phyloP scores from a whole-genome alignment of 2,113 vertebrate genomes.

The Cololabis saira region DNA sequence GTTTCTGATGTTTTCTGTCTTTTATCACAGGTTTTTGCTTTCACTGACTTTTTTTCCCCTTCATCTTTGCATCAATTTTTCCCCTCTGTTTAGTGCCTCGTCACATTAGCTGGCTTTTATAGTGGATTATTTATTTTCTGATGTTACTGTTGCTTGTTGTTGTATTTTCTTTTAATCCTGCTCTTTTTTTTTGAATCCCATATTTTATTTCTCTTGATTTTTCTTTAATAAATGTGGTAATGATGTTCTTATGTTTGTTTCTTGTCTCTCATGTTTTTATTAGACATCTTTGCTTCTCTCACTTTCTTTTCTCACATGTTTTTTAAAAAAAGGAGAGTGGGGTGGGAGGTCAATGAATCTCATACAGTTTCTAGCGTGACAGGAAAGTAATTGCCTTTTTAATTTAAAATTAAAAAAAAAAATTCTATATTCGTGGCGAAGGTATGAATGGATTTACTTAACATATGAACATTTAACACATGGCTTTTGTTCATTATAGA shows the following conservation, averaged over 20 bases:
- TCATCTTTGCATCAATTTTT: not conserved
- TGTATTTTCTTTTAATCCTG: too few relatives aligned
- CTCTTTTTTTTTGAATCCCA: too few relatives aligned
- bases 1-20: slow-evolving; percentile 23
- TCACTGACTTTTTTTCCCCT: not conserved
- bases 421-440: too few relatives aligned
- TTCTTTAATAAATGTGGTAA: not conserved
- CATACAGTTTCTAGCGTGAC: not conserved
- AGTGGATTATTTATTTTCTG: not conserved
- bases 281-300: not conserved
- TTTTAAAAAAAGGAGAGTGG: slow-evolving; percentile 3
- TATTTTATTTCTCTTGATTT: too few relatives aligned
- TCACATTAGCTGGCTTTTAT: not conserved
- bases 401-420: too few relatives aligned
- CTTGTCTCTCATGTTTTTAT: too few relatives aligned
- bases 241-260: too few relatives aligned
- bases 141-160: too few relatives aligned
- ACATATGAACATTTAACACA: not conserved
- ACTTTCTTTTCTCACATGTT: slow-evolving; percentile 3
- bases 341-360: too few relatives aligned
- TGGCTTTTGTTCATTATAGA: too few relatives aligned
- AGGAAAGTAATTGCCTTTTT: not conserved
- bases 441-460: too few relatives aligned
- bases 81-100: too few relatives aligned
- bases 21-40: slow-evolving; percentile 24